A percentile compares a stretch with the other conserved stretches of the same genome.
These are phyloP conservation scores for Monopterus albus DNA, from an alignment of 2,113 vertebrate species.

Conservation along the genomic window DNA sequence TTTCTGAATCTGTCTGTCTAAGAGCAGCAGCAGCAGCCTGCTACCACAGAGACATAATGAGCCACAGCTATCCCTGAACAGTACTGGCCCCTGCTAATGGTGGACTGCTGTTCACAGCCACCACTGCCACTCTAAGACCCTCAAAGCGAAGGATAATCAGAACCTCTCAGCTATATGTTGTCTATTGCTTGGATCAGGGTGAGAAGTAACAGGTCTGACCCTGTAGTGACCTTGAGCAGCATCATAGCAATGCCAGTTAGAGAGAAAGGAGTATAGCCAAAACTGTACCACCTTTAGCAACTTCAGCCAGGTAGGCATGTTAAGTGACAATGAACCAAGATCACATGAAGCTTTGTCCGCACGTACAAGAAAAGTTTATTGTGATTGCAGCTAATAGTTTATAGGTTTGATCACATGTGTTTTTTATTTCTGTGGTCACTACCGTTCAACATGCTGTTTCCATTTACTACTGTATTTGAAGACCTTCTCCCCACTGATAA, in stretches of 20 bases:
- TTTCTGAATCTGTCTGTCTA: slow-evolving; percentile 38
- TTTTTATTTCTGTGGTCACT: no score
- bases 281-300: not conserved
- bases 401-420: no score
- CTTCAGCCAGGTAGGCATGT: not conserved
- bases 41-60: slow-evolving; percentile 56
- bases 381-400: no score
- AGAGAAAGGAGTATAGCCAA: not conserved
- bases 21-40: slow-evolving; percentile 25
- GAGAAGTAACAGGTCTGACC: slow-evolving; percentile 19
- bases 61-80: slow-evolving; percentile 56
- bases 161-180: not conserved
- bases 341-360: not conserved
- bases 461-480: slow-evolving; percentile 9
- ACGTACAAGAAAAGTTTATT: not conserved
- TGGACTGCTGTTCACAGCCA: slow-evolving; percentile 16
- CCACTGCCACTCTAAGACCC: slow-evolving; percentile 6
- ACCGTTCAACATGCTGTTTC: slow-evolving; percentile 9
- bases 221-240: slow-evolving; percentile 56
- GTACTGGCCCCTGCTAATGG: slow-evolving; percentile 28
- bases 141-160: slow-evolving; percentile 18
- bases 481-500: no score
- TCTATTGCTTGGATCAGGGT: not conserved
- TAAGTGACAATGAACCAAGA: not conserved
- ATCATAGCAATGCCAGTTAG: not conserved